phyloP scores from a whole-genome alignment of 92 coral and sea anemone species.

The Phymanthus crucifer region DNA sequence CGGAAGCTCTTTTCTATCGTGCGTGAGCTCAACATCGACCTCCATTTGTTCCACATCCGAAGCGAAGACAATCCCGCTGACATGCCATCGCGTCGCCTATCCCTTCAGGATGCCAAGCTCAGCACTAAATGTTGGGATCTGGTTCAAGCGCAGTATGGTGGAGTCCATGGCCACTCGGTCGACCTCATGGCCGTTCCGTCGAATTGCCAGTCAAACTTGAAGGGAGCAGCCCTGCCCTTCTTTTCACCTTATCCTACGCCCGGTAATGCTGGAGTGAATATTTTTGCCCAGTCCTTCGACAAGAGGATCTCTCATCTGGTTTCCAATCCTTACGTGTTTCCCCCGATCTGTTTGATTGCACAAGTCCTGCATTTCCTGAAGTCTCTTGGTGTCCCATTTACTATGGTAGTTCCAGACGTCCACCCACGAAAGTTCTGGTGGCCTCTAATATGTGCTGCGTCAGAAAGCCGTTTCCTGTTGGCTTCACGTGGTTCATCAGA shows the following conservation, averaged over 20 bases:
- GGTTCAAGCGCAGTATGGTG: conserved; percentile 33
- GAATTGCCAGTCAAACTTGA: conserved; percentile 39
- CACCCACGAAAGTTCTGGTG: conserved; percentile 55
- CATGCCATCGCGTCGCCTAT: conserved; percentile 42
- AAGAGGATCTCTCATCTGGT: conserved; percentile 11
- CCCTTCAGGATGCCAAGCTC: conserved; percentile 36
- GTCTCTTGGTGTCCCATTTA: conserved; percentile 8
- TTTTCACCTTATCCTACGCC: conserved; percentile 43
- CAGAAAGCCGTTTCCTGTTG: conserved; percentile 27
- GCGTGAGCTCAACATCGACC: conserved; percentile 23
- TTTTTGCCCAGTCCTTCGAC: background rate
- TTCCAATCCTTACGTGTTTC: conserved; percentile 47
- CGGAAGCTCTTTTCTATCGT: conserved; percentile 21
- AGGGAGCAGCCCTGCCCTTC: conserved; percentile 50
- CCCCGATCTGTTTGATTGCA: conserved; percentile 43
- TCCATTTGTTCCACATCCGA: conserved; percentile 32
- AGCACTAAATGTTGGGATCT: conserved; percentile 19
- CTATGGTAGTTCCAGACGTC: conserved; percentile 63
- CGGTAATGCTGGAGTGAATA: background rate
- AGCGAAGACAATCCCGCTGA: conserved; percentile 47
- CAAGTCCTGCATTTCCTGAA: conserved; percentile 35
- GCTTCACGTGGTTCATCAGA: conserved; percentile 43
- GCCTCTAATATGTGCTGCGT: conserved; percentile 49
- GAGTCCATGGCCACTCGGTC: conserved; percentile 48
- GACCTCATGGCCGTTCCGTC: conserved; percentile 58